These are phyloP conservation scores for Tribolium castaneum DNA, from an alignment of 1,140 invertebrate species.

Conservation along the genomic window DNA sequence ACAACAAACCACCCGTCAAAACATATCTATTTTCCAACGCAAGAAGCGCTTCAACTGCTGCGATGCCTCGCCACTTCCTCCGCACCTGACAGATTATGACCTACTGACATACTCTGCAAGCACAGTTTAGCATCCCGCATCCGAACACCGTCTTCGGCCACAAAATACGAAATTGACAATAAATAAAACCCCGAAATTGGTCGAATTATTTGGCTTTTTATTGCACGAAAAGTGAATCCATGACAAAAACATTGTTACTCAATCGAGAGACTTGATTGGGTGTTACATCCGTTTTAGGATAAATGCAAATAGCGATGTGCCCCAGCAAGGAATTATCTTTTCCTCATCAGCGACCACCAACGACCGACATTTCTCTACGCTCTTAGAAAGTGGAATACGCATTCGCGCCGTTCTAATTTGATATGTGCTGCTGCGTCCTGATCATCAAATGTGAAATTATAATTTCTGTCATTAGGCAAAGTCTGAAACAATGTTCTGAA, in stretches of 20 bases:
- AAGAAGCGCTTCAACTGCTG: neutral
- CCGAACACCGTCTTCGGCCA: conserved; percentile 42
- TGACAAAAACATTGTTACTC: too few relatives aligned
- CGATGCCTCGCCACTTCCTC: neutral
- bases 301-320: conserved; percentile 50
- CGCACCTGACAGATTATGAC: conserved; percentile 59
- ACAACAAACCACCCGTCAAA: neutral
- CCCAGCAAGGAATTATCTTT: conserved; percentile 44
- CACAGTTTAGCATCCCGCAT: conserved; percentile 56
- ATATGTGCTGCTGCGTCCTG: neutral
- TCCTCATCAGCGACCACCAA: conserved; percentile 24
- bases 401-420: conserved; percentile 36
- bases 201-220: too few relatives aligned
- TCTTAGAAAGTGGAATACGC: conserved; percentile 48
- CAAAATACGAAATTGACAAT: too few relatives aligned
- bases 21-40: neutral
- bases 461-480: neutral
- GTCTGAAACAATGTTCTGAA: neutral
- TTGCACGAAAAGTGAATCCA: too few relatives aligned
- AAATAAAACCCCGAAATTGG: too few relatives aligned
- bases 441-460: neutral
- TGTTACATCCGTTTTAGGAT: conserved; percentile 11
- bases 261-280: neutral
- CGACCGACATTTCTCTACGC: conserved; percentile 42
- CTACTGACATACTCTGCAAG: conserved; percentile 62